A percentile compares a stretch with the other conserved stretches of the same genome.
Evolutionary conservation across 2,888 invertebrate genomes (phyloP).

Genomic region (Drosophila pegasa): DNA sequence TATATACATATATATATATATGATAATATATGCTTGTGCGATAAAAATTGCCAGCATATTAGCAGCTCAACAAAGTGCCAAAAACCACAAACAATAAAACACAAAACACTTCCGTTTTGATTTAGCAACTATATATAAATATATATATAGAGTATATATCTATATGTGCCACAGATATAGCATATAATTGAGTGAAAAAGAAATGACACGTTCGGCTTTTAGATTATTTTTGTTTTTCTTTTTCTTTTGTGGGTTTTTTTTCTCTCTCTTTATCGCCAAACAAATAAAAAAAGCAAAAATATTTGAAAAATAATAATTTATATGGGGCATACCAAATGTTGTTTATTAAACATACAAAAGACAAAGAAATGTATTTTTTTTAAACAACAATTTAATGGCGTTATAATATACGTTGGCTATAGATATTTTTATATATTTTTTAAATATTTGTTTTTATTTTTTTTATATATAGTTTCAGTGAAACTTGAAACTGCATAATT

Average conservation of each 20-base stretch:
- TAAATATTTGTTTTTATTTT: neutral
- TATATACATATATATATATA: neutral
- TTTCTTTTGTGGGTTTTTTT: slow-evolving; percentile 8
- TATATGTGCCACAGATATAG: slow-evolving; percentile 7
- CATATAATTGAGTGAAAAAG: slow-evolving; percentile 18
- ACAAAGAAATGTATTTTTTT: neutral
- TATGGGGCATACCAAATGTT: slow-evolving; percentile 18
- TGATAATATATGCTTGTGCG: slow-evolving; percentile 2
- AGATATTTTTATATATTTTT: neutral
- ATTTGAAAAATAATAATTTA: slow-evolving; percentile 17
- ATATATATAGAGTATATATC: neutral
- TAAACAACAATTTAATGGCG: neutral
- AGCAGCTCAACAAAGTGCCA: slow-evolving; percentile 33
- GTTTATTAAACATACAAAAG: slow-evolving; percentile 5
- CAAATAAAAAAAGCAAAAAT: slow-evolving; percentile 2
- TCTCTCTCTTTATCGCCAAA: slow-evolving; percentile 34
- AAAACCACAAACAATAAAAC: slow-evolving; percentile 29
- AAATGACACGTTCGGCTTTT: slow-evolving; percentile 40
- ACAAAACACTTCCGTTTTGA: slow-evolving; percentile 52
- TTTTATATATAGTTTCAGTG: neutral
- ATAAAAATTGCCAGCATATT: slow-evolving; percentile 42
- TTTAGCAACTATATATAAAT: slow-evolving; percentile 19
- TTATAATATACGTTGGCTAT: too few species aligned
- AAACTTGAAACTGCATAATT: neutral
- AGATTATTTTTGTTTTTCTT: slow-evolving; percentile 4